Conservation (phyloP, 2,797 vertebrate species). For the Allobates femoralis region DNA sequence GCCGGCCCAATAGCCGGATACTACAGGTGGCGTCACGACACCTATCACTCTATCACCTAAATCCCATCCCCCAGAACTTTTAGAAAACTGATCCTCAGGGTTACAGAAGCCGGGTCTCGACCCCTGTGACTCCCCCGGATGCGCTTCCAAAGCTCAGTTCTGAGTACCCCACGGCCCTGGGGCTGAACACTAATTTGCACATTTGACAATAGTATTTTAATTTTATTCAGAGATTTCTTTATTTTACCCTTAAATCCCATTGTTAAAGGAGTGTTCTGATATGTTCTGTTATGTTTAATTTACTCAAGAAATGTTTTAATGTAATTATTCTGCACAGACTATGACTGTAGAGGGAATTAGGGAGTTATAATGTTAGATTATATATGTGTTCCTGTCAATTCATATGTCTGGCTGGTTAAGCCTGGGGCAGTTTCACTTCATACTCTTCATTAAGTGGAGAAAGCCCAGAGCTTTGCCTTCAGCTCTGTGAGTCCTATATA, state of each 20-base stretch:
- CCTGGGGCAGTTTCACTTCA: conserved; percentile 25
- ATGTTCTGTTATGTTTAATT: conserved; percentile 30
- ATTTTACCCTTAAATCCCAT: conserved; percentile 16
- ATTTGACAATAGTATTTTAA: too few relatives aligned
- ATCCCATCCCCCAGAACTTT: too few relatives aligned
- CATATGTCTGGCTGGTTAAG: conserved; percentile 28
- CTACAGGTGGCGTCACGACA: too few relatives aligned
- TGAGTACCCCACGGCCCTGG: too few relatives aligned
- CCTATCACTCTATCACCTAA: too few relatives aligned
- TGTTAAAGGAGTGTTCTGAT: conserved; percentile 16
- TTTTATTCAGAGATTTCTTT: not conserved
- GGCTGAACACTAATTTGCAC: too few relatives aligned
- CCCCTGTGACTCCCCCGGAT: too few relatives aligned
- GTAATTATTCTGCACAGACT: conserved; percentile 33
- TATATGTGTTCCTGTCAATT: conserved; percentile 40
- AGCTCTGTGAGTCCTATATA: conserved; percentile 37
- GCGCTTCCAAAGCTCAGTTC: too few relatives aligned
- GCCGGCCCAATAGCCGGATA: too few relatives aligned
- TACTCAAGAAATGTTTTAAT: not conserved
- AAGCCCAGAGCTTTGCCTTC: conserved; percentile 50
- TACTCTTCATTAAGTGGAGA: conserved; percentile 51
- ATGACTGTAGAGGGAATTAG: conserved; percentile 7
- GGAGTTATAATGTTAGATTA: conserved; percentile 28
- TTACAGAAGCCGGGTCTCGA: too few relatives aligned
- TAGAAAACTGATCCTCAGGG: too few relatives aligned